Conservation (phyloP, 1,140 invertebrate species). For the Drosophila tropicalis region DNA sequence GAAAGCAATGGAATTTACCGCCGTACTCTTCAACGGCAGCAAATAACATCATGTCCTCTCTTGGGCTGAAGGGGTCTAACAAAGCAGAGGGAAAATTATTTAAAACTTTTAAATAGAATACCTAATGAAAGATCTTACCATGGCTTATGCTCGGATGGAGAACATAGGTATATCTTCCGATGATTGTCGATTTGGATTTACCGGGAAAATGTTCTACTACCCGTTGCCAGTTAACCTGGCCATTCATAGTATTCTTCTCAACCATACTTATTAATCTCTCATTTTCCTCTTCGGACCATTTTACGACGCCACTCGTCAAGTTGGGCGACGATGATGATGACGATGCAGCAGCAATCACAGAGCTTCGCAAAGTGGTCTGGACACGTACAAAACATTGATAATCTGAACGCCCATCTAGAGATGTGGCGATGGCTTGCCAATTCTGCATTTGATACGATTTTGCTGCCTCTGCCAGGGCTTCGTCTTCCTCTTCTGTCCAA, state of each 20-base stretch:
- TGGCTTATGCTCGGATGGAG: conserved; percentile 82
- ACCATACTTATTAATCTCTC: conserved; percentile 84
- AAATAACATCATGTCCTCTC: conserved; percentile 86
- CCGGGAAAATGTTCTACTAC: conserved; percentile 86
- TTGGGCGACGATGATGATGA: conserved; percentile 67
- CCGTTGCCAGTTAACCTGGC: conserved; percentile 87
- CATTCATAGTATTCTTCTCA: conserved; percentile 85
- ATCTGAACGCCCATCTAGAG: conserved; percentile 85
- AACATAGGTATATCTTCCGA: conserved; percentile 84
- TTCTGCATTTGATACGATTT: conserved; percentile 84
- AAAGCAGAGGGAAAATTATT: neutral
- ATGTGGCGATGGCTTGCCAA: conserved; percentile 86
- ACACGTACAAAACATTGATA: conserved; percentile 88
- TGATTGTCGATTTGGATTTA: conserved; percentile 86
- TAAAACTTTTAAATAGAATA: neutral
- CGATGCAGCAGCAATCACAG: conserved; percentile 50
- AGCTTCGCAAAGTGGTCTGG: conserved; percentile 84
- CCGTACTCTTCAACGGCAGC: conserved; percentile 86
- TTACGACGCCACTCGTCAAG: conserved; percentile 43
- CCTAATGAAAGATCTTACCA: conserved; percentile 32
- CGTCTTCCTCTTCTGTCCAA: conserved; percentile 86
- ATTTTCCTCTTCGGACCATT: conserved; percentile 87
- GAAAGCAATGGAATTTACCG: conserved; percentile 84
- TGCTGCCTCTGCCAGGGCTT: conserved; percentile 83
- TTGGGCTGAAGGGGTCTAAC: conserved; percentile 83